Evolutionary conservation across 2,888 invertebrate species (phyloP).

Genomic region (Deilephila elpenor): DNA sequence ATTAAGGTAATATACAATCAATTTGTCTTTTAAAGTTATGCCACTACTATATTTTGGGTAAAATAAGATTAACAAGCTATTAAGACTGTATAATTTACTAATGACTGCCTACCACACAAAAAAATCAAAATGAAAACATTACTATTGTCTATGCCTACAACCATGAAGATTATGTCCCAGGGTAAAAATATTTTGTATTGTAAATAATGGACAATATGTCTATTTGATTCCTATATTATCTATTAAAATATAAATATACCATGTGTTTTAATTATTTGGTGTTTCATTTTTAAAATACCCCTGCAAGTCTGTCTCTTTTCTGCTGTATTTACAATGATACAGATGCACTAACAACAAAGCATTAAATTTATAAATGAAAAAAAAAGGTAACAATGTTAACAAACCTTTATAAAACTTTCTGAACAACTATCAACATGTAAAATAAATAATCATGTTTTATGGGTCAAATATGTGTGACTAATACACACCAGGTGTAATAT

Average conservation of each 20-base stretch:
- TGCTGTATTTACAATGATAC: too few species aligned
- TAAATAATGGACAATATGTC: constrained; percentile 6
- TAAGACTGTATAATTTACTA: constrained; percentile 9
- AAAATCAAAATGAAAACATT: background rate
- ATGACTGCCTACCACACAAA: background rate
- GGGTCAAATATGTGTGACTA: too few species aligned
- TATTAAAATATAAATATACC: background rate
- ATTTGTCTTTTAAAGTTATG: background rate
- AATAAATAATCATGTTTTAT: too few species aligned
- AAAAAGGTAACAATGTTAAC: too few species aligned
- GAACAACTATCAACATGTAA: too few species aligned
- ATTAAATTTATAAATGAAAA: too few species aligned
- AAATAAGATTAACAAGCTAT: background rate
- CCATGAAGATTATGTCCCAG: constrained; percentile 18
- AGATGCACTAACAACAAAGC: too few species aligned
- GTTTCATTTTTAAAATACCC: background rate
- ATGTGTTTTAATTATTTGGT: background rate
- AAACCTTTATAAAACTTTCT: too few species aligned
- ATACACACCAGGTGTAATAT: too few species aligned
- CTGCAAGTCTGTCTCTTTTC: too few species aligned
- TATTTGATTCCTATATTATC: background rate
- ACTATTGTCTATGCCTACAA: too few species aligned
- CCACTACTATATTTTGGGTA: background rate
- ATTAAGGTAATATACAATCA: background rate
- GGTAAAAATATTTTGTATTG: constrained; percentile 23